Conservation (phyloP, 2,888 invertebrate species). For the Epistrophe grossulariae region DNA sequence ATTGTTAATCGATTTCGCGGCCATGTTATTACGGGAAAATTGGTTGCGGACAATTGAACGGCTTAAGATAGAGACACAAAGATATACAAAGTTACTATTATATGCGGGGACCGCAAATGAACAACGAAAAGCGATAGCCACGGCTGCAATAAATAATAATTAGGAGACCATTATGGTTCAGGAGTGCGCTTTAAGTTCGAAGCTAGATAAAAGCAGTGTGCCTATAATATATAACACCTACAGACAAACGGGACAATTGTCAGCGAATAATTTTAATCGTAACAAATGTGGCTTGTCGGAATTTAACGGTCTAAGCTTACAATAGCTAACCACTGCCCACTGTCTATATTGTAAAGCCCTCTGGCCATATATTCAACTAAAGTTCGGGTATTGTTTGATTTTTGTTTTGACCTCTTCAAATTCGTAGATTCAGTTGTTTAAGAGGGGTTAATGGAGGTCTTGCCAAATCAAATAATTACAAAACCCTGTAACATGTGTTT, state of each 20-base stretch:
- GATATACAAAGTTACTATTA: constrained; percentile 5
- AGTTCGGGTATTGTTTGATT: constrained; percentile 47
- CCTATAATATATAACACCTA: constrained; percentile 56
- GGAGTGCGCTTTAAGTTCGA: constrained; percentile 54
- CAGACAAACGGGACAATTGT: constrained; percentile 62
- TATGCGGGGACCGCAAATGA: constrained; percentile 5
- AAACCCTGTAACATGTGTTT: constrained; percentile 62
- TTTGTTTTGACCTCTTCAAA: constrained; percentile 53
- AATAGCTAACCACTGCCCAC: constrained; percentile 19
- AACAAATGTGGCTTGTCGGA: constrained; percentile 62
- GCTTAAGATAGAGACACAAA: constrained; percentile 45
- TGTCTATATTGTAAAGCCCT: background rate
- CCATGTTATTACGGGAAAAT: constrained; percentile 77
- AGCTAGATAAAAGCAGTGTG: constrained; percentile 39
- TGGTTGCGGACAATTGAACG: constrained; percentile 75
- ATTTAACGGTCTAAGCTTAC: constrained; percentile 22
- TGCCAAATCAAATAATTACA: constrained; percentile 75
- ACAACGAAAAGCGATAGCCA: constrained; percentile 67
- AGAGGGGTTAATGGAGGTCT: constrained; percentile 72
- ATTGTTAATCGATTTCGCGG: constrained; percentile 78
- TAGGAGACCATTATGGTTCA: constrained; percentile 78
- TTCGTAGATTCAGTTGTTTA: background rate
- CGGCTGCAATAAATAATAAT: constrained; percentile 79
- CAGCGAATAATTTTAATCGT: constrained; percentile 65
- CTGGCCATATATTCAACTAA: background rate